Conservation (phyloP, 2,888 invertebrate species). For the Polylopha cassiicola region DNA sequence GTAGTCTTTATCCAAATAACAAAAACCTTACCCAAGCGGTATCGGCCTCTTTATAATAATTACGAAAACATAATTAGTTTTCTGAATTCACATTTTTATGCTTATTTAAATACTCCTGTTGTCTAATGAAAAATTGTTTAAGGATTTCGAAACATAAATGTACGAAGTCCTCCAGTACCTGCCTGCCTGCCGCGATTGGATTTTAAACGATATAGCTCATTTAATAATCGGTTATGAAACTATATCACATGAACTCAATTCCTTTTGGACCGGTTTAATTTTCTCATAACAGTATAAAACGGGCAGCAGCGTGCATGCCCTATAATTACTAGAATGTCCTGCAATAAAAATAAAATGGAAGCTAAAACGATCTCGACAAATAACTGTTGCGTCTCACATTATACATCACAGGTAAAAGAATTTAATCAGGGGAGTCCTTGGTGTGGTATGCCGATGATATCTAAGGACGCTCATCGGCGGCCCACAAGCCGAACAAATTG, state of each 20-base stretch:
- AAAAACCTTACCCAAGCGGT: no score
- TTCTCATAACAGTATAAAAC: constrained; percentile 16
- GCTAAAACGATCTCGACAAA: constrained; percentile 44
- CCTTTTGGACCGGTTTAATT: constrained; percentile 17
- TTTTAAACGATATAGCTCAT: constrained; percentile 2
- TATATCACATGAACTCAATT: constrained; percentile 14
- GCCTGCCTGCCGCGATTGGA: no score
- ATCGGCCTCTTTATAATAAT: no score
- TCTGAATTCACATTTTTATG: no score
- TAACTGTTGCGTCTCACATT: constrained; percentile 41
- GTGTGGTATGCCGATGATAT: constrained; percentile 67
- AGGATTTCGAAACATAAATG: background rate
- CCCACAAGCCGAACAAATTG: constrained; percentile 64
- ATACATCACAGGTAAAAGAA: constrained; percentile 58
- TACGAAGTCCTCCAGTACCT: background rate
- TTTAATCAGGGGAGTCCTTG: constrained; percentile 68
- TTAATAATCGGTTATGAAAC: constrained; percentile 10
- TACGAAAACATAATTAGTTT: no score
- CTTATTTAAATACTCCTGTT: no score
- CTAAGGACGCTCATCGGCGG: constrained; percentile 57
- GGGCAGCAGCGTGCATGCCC: constrained; percentile 15
- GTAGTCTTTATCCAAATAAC: no score
- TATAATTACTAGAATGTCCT: constrained; percentile 24
- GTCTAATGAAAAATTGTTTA: no score
- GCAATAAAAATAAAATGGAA: constrained; percentile 34